Conservation (phyloP, 2,113 vertebrate species). For the Siphamia tubifer region DNA sequence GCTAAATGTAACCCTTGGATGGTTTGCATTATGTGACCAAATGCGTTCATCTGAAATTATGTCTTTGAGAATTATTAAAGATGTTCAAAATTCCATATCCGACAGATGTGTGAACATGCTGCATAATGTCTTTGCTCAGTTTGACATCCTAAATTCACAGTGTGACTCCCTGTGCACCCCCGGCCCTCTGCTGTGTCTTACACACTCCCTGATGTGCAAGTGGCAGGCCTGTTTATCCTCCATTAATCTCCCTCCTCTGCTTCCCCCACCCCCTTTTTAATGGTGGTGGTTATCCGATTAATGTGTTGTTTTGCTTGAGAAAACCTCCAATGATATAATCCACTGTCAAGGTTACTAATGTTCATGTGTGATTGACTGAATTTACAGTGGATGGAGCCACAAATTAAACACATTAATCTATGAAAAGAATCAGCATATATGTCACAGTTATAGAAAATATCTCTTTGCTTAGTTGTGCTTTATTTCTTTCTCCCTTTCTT, state of each 20-base stretch:
- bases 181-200: conserved; percentile 31
- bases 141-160: conserved; percentile 12
- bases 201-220: conserved; percentile 34
- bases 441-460: no score
- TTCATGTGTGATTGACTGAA: not conserved
- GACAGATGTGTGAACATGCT: not conserved
- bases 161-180: conserved; percentile 8
- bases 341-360: conserved; percentile 24
- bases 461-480: no score
- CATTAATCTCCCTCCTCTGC: conserved; percentile 58
- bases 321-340: conserved; percentile 53
- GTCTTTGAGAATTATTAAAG: not conserved
- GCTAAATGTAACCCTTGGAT: no score
- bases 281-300: conserved; percentile 52
- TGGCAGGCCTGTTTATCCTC: conserved; percentile 53
- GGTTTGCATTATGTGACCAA: not conserved
- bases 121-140: conserved; percentile 23
- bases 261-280: conserved; percentile 31
- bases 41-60: not conserved
- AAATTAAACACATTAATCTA: no score
- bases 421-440: no score
- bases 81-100: not conserved
- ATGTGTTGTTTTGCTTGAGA: conserved; percentile 39
- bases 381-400: no score
- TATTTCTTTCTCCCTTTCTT: no score